Base-by-base conservation (phyloP, 2,797 vertebrate genomes). In the Melopsittacus undulatus region DNA sequence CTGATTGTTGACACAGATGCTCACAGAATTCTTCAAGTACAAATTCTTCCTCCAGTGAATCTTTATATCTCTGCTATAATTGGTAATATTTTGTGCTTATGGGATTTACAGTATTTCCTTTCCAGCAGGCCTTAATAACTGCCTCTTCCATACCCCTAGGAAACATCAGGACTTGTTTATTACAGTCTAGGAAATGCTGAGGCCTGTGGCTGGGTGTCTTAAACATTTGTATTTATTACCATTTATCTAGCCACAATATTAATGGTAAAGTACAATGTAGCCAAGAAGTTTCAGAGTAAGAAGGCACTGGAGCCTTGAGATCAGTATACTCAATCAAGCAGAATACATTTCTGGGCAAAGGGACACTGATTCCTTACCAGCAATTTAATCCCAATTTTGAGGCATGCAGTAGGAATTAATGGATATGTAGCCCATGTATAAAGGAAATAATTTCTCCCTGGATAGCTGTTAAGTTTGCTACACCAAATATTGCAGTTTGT, bases 161-260 rank as follows among this genome's bases (percentile, higher is more conserved):
- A 94, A 91, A 86, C 7, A 45, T 81, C 49, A 76, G 52, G 40
- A 36, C 56, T 83, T 92, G 80, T 94, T 96, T 94, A 88, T 84
- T 92, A n/a, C 13, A 79, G 8, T 30, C 54, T 56, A 88, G 74
- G 76, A 95, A 94, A 46, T 77, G 56, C 82, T 88, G 70, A 90
- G 51, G 20, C 70, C 20, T 64, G 72, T 46, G 52, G 34, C 51
- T 83, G 45, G 13, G 12, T 79, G 62, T 10, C 45, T 86, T 68
- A 81, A 96, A 73, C 12, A 27, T 87, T 88, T 89, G 6, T 94
- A 72, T 96, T 92, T 87, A 89, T 92, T 89, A 40, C 64, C 21
- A 51, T 89, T 94, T 92, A 59, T 91, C 57, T 86, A 74, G 13
- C 54, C 23, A 38, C 51, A 52, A 22, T 73, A 88, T 86, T 89